phyloP scores from a whole-genome alignment of 2,797 vertebrate species.

The Anabacerthia variegaticeps region DNA sequence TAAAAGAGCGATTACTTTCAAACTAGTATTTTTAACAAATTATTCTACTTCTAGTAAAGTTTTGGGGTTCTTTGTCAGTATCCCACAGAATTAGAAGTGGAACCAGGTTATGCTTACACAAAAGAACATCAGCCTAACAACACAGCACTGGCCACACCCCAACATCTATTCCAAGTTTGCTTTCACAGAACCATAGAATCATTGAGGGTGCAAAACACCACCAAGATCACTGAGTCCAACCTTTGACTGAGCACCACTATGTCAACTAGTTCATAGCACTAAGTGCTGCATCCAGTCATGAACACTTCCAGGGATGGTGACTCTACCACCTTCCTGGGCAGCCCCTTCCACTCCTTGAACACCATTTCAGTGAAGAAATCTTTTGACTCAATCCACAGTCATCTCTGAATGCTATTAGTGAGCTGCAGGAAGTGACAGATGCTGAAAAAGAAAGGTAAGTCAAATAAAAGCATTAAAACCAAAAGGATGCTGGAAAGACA shows the following conservation, averaged over 20 bases:
- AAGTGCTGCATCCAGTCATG: background rate
- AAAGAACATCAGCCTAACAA: background rate
- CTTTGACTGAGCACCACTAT: background rate
- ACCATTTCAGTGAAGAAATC: background rate
- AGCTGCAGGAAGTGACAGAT: background rate
- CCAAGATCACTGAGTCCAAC: rapidly evolving
- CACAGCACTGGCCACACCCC: background rate
- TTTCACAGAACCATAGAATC: background rate
- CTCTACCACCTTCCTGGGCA: background rate
- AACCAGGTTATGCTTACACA: background rate
- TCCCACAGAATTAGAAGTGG: background rate
- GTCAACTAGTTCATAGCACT: background rate
- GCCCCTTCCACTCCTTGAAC: background rate
- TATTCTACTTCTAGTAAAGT: background rate
- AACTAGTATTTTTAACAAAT: background rate
- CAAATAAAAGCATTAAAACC: background rate
- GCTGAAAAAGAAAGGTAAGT: background rate
- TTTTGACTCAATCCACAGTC: background rate
- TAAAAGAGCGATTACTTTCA: background rate
- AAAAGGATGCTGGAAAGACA: background rate
- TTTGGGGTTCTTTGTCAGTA: rapidly evolving
- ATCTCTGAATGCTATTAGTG: background rate
- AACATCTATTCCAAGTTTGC: background rate
- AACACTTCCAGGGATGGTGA: background rate
- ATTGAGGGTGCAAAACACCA: background rate